Percentiles rank a stretch among this genome's conserved stretches.
Evolutionary conservation across 2,888 invertebrate genomes (phyloP).

Genomic region (Diabrotica balteata): DNA sequence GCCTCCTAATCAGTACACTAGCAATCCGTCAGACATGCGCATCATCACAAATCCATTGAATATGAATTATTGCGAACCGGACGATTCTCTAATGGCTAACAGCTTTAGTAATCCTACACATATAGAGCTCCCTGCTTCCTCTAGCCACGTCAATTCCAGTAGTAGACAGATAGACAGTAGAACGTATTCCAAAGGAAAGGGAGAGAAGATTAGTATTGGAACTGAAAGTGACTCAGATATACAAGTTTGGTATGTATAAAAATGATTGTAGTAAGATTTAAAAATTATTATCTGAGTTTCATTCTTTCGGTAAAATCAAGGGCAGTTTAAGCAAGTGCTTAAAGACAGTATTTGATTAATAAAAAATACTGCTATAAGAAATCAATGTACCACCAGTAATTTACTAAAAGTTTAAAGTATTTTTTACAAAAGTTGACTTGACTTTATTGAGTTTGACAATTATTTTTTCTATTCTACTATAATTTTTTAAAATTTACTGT

Average conservation of each 20-base stretch:
- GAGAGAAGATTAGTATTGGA: conserved; percentile 41
- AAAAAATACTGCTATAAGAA: too few relatives aligned
- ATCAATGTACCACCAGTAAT: too few relatives aligned
- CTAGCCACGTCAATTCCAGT: conserved; percentile 46
- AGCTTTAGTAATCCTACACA: conserved; percentile 80
- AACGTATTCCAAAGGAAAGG: conserved; percentile 72
- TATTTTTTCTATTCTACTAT: not conserved
- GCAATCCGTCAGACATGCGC: conserved; percentile 66
- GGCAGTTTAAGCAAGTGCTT: too few relatives aligned
- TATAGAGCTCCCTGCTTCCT: conserved; percentile 67
- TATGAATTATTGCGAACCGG: conserved; percentile 73
- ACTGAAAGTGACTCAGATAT: conserved; percentile 50
- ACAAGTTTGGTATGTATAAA: conserved; percentile 53
- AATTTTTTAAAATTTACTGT: not conserved
- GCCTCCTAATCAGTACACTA: conserved; percentile 41
- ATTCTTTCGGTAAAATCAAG: not conserved
- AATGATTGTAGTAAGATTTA: not conserved
- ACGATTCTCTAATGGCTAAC: conserved; percentile 68
- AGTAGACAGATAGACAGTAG: conserved; percentile 67
- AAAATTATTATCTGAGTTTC: not conserved
- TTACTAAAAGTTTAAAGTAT: too few relatives aligned
- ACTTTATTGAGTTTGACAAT: too few relatives aligned
- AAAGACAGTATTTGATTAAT: too few relatives aligned
- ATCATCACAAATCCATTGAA: conserved; percentile 82
- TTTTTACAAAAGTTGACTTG: too few relatives aligned